Base-by-base conservation (phyloP, 1,140 invertebrate species). In the Bombus vancouverensis region DNA sequence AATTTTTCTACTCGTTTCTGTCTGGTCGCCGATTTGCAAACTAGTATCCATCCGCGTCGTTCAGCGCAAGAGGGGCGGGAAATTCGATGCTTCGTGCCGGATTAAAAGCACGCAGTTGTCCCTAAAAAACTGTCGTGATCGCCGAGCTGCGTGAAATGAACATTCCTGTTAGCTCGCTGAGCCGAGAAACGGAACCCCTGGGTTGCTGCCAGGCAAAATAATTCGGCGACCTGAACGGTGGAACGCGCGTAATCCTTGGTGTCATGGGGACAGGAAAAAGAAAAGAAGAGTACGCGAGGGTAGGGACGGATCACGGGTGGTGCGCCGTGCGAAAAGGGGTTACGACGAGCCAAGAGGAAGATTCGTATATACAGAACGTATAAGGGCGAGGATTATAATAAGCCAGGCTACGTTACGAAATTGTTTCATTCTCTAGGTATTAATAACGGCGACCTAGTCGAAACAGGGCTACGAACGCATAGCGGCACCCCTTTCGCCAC, bases 381-480 rank as follows among this genome's bases (percentile, higher is more conserved):
- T 86, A 90, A 68, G 85, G 47, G 39, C 70, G 66, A n/a, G 89
- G 89, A 90, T 91, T 91, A 90, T 90, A 90, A 87, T 86, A 88
- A 90, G 86, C 89, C 83, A 73, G 47, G 87, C 62, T 47, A 75
- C 81, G 83, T 81, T 83, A 83, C 89, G 81, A 91, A 90, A 90
- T 90, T 91, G 87, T 91, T 91, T 91, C 89, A 83, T 90, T 88
- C 89, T 83, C 70, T 75, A 90, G 59, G 65, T 66, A 32, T 88
- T 91, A 90, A 91, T 90, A 91, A 87, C 77, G 68, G 44, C 66
- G 74, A 44, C 62, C 85, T 71, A 81, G n/a, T 59, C 47, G 57
- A 76, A 89, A 83, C 79, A 81, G 76, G 74, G 39, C 44, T 39
- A 8, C 44, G 68, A 44, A 72, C 59, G 65, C 32, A 39, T n/a